Conservation (phyloP, 92 coral and sea anemone species). For the Diadumene lineata region DNA sequence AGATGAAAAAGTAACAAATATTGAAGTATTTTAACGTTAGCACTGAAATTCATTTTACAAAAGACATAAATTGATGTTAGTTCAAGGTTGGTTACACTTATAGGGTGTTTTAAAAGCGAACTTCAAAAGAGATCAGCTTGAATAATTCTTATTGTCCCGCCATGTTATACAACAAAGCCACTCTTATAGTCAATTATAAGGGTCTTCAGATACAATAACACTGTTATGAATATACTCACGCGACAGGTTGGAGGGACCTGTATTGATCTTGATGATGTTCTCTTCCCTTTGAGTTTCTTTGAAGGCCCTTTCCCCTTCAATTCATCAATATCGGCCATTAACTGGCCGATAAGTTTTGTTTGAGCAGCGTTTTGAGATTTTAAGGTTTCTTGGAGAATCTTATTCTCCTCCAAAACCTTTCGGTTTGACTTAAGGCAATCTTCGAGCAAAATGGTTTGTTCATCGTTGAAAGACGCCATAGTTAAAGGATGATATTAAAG, state of each 20-base stretch:
- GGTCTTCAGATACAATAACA: slow-evolving; percentile 5
- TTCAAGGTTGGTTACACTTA: background rate
- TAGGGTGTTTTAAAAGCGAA: background rate
- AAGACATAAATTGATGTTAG: no score
- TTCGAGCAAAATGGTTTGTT: slow-evolving; percentile 29
- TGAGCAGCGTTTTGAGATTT: slow-evolving; percentile 25
- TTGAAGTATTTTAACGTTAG: no score
- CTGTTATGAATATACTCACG: slow-evolving; percentile 20
- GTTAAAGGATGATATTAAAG: background rate
- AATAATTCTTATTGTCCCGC: slow-evolving; percentile 25
- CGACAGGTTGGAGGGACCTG: slow-evolving; percentile 37
- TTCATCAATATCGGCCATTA: slow-evolving; percentile 14
- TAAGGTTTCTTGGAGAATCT: slow-evolving; percentile 18
- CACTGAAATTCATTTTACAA: no score
- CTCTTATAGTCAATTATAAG: background rate
- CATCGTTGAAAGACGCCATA: slow-evolving; percentile 23
- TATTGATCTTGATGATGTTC: background rate
- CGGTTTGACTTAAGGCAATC: slow-evolving; percentile 13
- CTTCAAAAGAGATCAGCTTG: background rate
- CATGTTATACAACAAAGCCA: slow-evolving; percentile 26
- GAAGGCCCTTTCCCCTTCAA: background rate
- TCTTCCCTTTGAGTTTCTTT: background rate
- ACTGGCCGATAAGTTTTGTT: background rate
- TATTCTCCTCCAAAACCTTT: slow-evolving; percentile 27
- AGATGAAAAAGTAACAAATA: no score